phyloP scores from a whole-genome alignment of 2,888 invertebrate species.

The Hyposoter dolosus region DNA sequence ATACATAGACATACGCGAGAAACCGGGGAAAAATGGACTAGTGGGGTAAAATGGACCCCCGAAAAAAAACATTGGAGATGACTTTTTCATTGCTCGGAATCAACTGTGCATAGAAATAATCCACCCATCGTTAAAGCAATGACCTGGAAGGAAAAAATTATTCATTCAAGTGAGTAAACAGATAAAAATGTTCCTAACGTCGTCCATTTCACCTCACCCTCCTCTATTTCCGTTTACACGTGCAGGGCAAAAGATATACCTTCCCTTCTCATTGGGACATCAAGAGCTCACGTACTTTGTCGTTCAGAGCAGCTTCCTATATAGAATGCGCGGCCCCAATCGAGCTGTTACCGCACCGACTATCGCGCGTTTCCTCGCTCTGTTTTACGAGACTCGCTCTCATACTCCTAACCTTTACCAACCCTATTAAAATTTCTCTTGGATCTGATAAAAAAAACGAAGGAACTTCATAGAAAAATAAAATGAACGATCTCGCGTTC shows the following conservation, averaged over 20 bases:
- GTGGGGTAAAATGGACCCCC: not conserved
- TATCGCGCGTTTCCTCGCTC: not conserved
- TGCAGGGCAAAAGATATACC: not conserved
- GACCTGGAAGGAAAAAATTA: not conserved
- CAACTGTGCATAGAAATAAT: not conserved
- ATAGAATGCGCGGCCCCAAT: conserved; percentile 40
- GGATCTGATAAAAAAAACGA: not conserved
- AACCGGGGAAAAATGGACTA: not conserved
- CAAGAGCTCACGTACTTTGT: conserved; percentile 31
- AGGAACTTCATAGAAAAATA: conserved; percentile 5
- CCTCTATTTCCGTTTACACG: not conserved
- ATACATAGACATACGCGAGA: not conserved
- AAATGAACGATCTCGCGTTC: conserved; percentile 3
- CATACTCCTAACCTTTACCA: not conserved
- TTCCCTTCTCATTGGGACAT: not conserved
- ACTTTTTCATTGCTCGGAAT: not conserved
- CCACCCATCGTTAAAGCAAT: not conserved
- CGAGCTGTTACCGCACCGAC: conserved; percentile 35
- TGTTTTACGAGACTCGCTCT: conserved; percentile 39
- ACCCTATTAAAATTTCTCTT: conserved; percentile 22
- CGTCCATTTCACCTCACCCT: not conserved
- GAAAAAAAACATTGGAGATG: not conserved
- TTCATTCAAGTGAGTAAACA: not conserved
- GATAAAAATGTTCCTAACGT: not conserved
- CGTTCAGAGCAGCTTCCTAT: conserved; percentile 43